Evolutionary conservation across 2,888 invertebrate genomes (phyloP).

Genomic region (Ophion ellenae): DNA sequence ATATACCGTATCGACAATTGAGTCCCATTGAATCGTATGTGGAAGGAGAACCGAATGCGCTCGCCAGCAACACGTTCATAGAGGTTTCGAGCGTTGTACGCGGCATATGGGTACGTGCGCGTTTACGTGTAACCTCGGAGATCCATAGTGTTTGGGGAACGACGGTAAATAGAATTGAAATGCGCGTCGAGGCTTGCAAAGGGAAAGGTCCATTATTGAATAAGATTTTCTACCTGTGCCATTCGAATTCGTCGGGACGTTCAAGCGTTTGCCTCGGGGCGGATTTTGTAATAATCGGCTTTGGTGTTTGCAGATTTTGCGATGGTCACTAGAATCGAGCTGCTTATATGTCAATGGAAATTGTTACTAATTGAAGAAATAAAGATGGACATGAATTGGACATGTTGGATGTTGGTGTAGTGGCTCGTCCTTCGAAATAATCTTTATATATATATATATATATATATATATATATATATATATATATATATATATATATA

Average conservation of each 20-base stretch:
- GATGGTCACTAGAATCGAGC: not conserved
- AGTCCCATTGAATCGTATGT: slow-evolving; percentile 59
- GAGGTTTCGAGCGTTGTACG: slow-evolving; percentile 40
- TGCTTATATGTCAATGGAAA: no score
- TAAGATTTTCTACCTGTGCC: not conserved
- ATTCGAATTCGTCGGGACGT: not conserved
- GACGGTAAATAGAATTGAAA: slow-evolving; percentile 42
- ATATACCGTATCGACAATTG: slow-evolving; percentile 60
- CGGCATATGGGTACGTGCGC: slow-evolving; percentile 47
- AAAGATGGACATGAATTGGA: no score
- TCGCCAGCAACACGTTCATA: slow-evolving; percentile 57
- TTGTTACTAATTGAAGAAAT: no score
- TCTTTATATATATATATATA: no score
- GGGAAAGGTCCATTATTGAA: not conserved
- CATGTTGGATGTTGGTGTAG: no score
- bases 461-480: no score
- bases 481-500: no score
- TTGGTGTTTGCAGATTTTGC: not conserved
- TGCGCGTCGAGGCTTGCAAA: not conserved
- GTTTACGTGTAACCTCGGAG: slow-evolving; percentile 14
- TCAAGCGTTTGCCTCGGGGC: not conserved
- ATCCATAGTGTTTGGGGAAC: not conserved
- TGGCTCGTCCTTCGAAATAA: no score
- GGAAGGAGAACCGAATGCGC: slow-evolving; percentile 28
- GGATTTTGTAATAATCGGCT: not conserved